phyloP scores from a whole-genome alignment of 2,888 invertebrate species.

The Eudemis profundana region DNA sequence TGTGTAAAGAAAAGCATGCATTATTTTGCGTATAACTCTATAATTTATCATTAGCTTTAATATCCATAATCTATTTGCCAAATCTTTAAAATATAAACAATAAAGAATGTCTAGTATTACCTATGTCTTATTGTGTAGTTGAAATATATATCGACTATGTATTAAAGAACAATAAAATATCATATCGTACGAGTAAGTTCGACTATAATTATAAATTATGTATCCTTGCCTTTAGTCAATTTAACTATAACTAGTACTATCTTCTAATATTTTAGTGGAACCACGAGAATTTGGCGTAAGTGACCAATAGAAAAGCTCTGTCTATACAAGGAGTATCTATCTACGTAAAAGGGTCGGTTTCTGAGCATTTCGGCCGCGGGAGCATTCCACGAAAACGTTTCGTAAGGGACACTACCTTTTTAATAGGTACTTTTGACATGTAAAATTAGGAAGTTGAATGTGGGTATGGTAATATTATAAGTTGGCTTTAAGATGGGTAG shows the following conservation, averaged over 20 bases:
- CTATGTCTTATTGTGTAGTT: slow-evolving; percentile 11
- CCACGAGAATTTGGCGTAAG: background rate
- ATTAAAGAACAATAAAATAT: slow-evolving; percentile 28
- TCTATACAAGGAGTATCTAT: too few species aligned
- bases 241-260: background rate
- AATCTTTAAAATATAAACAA: slow-evolving; percentile 15
- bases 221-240: slow-evolving; percentile 3
- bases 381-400: too few species aligned
- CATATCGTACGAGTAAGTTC: slow-evolving; percentile 24
- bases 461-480: too few species aligned
- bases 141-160: slow-evolving; percentile 14
- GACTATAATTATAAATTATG: slow-evolving; percentile 3
- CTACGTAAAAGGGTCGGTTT: too few species aligned
- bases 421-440: too few species aligned
- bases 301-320: background rate
- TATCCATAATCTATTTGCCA: slow-evolving; percentile 25
- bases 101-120: slow-evolving; percentile 22
- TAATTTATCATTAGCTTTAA: slow-evolving; percentile 15
- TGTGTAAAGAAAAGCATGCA: background rate
- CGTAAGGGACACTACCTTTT: too few species aligned
- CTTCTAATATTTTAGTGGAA: background rate
- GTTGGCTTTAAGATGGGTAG: too few species aligned
- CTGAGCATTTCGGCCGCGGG: too few species aligned
- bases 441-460: too few species aligned
- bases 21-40: background rate